phyloP scores from a whole-genome alignment of 2,888 invertebrate species.

The Ormyrus pomaceus region DNA sequence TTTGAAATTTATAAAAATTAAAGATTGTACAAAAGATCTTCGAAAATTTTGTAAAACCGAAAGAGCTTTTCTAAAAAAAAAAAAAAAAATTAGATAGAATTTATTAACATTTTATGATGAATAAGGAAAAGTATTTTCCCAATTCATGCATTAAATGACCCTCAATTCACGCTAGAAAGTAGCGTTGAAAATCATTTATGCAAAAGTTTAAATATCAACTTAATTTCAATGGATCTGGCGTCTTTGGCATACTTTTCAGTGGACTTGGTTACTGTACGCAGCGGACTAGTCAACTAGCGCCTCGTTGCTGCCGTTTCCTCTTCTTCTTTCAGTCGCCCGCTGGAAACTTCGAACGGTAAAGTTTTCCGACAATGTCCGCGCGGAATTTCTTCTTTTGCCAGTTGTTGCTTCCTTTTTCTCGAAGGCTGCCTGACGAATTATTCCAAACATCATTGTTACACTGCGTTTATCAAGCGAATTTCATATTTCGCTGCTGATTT shows the following conservation, averaged over 20 bases:
- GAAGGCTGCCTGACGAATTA: constrained; percentile 32
- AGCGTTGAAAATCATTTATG: neutral
- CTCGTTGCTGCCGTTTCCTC: no score
- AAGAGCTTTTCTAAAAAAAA: no score
- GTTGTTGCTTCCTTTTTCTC: constrained; percentile 14
- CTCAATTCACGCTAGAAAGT: no score
- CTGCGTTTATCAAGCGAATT: constrained; percentile 24
- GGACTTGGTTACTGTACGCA: neutral
- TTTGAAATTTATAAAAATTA: no score
- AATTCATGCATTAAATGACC: no score
- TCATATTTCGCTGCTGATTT: constrained; percentile 11
- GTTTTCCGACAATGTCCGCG: constrained; percentile 17
- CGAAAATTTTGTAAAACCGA: no score
- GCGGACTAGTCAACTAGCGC: constrained; percentile 14
- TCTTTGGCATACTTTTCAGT: constrained; percentile 22
- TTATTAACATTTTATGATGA: no score
- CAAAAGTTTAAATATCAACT: constrained; percentile 12
- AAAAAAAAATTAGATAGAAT: no score
- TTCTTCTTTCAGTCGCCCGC: neutral
- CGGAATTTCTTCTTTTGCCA: constrained; percentile 30
- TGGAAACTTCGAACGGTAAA: constrained; percentile 38
- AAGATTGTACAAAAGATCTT: no score
- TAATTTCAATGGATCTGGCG: constrained; percentile 38
- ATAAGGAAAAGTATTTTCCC: no score
- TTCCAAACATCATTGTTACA: constrained; percentile 27